Percentiles rank a stretch among this genome's conserved stretches.
Conservation (phyloP, 2,797 vertebrate species). For the Liparis tanakae region DNA sequence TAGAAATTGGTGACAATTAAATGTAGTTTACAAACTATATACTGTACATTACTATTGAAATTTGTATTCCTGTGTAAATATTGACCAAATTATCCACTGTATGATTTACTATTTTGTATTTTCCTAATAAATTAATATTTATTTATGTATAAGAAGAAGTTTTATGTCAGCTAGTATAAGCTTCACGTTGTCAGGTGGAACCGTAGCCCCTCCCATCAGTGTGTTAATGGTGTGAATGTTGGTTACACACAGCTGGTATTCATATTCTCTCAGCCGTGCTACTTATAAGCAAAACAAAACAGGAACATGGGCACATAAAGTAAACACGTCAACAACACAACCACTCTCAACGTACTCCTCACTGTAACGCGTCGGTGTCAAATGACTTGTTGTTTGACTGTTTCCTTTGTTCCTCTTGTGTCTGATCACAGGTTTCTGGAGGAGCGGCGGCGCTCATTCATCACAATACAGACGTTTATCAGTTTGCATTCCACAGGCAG, state of each 20-base stretch:
- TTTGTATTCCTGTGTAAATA: too few relatives aligned
- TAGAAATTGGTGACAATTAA: too few relatives aligned
- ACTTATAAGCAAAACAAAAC: not conserved
- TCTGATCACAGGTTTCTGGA: not conserved
- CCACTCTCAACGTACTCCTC: not conserved
- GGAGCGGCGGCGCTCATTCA: not conserved
- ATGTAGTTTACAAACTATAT: too few relatives aligned
- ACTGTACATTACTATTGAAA: too few relatives aligned
- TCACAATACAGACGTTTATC: not conserved
- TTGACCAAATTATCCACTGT: too few relatives aligned
- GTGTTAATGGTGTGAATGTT: too few relatives aligned
- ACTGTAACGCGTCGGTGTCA: not conserved
- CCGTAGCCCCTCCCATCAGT: too few relatives aligned
- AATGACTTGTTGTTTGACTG: not conserved
- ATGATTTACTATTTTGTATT: too few relatives aligned
- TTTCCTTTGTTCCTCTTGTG: not conserved
- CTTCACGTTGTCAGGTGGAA: too few relatives aligned
- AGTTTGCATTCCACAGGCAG: not conserved
- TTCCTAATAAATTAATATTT: too few relatives aligned
- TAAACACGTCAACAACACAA: not conserved
- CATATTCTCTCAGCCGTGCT: not conserved
- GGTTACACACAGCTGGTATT: not conserved
- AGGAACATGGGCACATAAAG: not conserved
- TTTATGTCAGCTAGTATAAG: too few relatives aligned
- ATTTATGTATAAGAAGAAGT: too few relatives aligned